phyloP scores from a whole-genome alignment of 2,888 invertebrate species.

The Polymixis flavicincta region DNA sequence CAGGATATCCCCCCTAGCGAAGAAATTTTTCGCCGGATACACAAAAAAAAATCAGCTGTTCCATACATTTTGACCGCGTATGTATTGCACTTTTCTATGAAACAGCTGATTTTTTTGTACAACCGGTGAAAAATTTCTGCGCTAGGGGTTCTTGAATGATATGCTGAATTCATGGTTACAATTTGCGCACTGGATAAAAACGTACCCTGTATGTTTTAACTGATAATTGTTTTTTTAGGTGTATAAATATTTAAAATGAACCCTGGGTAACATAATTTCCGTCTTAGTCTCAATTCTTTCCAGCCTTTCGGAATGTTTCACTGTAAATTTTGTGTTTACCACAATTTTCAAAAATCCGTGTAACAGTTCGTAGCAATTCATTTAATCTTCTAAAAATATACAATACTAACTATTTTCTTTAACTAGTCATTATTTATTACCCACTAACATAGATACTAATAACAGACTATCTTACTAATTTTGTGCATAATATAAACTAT shows the following conservation, averaged over 20 bases:
- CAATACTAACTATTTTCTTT: constrained; percentile 13
- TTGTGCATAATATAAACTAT: background rate
- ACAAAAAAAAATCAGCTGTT: no score
- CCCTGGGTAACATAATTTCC: constrained; percentile 57
- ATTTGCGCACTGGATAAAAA: no score
- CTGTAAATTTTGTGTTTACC: constrained; percentile 28
- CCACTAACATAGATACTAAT: constrained; percentile 20
- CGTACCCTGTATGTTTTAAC: constrained; percentile 7
- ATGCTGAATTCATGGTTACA: no score
- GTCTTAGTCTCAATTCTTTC: constrained; percentile 26
- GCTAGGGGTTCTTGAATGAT: no score
- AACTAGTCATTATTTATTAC: constrained; percentile 32
- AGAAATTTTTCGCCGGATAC: no score
- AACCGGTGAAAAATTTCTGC: no score
- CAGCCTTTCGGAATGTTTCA: constrained; percentile 24
- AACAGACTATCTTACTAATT: background rate
- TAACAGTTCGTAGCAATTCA: constrained; percentile 24
- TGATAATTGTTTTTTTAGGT: background rate
- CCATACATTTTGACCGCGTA: no score
- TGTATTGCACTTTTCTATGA: no score
- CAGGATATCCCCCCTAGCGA: no score
- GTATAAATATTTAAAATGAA: constrained; percentile 52
- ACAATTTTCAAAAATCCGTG: constrained; percentile 12
- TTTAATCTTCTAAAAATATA: constrained; percentile 12
- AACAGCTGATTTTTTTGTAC: no score